These are phyloP conservation scores for Epsilonema sp. DNA, from an alignment of 2,888 invertebrate species.

Conservation along the genomic window DNA sequence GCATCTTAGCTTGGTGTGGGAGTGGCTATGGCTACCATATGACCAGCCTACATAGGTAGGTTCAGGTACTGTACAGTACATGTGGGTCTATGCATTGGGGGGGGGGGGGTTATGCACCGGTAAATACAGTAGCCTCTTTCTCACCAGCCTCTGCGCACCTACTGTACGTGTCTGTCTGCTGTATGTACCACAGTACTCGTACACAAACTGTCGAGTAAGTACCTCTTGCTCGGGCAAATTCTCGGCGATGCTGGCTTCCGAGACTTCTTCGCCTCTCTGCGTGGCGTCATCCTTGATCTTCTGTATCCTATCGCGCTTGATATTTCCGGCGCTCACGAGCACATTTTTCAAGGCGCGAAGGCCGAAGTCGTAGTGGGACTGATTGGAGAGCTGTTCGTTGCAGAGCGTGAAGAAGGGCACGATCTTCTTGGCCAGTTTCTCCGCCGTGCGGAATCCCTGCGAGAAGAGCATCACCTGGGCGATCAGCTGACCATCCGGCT, in stretches of 20 bases:
- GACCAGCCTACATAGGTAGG: no score
- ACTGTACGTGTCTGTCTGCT: no score
- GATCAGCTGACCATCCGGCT: slow-evolving; percentile 89
- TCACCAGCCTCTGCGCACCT: no score
- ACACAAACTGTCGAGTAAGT: no score
- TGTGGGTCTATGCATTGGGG: no score
- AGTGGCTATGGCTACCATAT: no score
- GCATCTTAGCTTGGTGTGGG: no score
- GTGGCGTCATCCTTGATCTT: slow-evolving; percentile 57
- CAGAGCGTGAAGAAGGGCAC: slow-evolving; percentile 85
- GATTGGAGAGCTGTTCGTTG: slow-evolving; percentile 64
- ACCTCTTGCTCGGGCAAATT: slow-evolving; percentile 84
- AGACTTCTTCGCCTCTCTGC: slow-evolving; percentile 54
- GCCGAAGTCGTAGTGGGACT: slow-evolving; percentile 94
- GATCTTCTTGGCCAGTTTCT: slow-evolving; percentile 92
- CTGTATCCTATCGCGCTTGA: slow-evolving; percentile 88
- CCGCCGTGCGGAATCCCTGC: slow-evolving; percentile 92
- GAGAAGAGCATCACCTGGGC: slow-evolving; percentile 99
- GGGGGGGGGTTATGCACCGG: no score
- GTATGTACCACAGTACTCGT: no score
- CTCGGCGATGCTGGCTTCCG: slow-evolving; percentile 82
- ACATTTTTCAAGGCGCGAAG: slow-evolving; percentile 91
- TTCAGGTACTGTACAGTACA: no score
- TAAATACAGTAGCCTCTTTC: no score
- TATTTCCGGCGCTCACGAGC: slow-evolving; percentile 90